Conservation (phyloP, 2,888 invertebrate genomes). For the Helobdella robusta region DNA sequence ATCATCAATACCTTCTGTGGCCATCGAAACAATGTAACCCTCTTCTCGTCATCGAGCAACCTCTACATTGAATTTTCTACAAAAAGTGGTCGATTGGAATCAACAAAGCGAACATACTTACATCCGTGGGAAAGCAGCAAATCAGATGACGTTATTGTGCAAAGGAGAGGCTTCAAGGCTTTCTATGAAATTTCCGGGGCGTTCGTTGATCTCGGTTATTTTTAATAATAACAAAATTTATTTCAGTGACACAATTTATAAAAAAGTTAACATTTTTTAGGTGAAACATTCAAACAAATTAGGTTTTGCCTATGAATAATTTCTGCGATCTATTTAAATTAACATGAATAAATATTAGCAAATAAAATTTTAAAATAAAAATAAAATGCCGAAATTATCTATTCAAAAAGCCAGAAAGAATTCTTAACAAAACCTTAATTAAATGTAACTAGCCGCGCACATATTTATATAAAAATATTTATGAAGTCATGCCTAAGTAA, state of each 20-base stretch:
- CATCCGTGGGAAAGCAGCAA: constrained; percentile 38
- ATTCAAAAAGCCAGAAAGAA: too few relatives aligned
- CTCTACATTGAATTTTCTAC: constrained; percentile 89
- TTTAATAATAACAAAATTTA: background rate
- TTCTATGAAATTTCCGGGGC: constrained; percentile 96
- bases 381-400: too few relatives aligned
- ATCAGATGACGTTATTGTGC: constrained; percentile 50
- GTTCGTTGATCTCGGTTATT: constrained; percentile 74
- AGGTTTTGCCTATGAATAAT: too few relatives aligned
- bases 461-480: too few relatives aligned
- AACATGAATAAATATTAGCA: too few relatives aligned
- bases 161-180: constrained; percentile 95
- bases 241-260: background rate
- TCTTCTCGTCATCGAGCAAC: constrained; percentile 53
- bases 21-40: constrained; percentile 79
- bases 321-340: too few relatives aligned
- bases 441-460: too few relatives aligned
- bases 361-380: too few relatives aligned
- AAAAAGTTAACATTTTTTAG: background rate
- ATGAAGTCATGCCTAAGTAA: too few relatives aligned
- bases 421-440: too few relatives aligned
- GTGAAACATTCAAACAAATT: too few relatives aligned
- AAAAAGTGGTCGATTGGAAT: constrained; percentile 63
- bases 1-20: constrained; percentile 94
- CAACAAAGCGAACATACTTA: constrained; percentile 55